Conservation (phyloP, 2,113 vertebrate genomes). For the Probosciger aterrimus region DNA sequence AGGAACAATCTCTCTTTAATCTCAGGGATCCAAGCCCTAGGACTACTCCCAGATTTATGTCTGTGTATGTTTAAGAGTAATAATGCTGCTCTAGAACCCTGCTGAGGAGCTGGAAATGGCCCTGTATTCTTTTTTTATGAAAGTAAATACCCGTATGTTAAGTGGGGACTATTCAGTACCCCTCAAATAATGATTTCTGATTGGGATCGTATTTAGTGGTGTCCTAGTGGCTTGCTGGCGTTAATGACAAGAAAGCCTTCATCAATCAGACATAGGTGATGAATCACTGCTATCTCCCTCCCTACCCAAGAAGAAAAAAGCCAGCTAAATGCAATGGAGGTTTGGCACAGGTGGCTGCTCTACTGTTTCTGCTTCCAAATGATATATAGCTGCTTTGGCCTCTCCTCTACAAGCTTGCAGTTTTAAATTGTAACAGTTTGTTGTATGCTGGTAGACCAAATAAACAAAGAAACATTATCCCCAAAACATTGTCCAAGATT, state of each 20-base stretch:
- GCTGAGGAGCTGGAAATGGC: neutral
- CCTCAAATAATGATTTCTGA: neutral
- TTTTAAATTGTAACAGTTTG: neutral
- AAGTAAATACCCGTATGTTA: neutral
- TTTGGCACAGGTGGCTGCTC: constrained; percentile 20
- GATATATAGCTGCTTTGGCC: neutral
- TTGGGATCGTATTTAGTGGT: neutral
- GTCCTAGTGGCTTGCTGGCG: constrained; percentile 1
- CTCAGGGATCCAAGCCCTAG: neutral
- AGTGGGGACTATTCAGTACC: neutral
- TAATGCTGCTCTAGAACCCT: neutral
- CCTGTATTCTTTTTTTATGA: neutral
- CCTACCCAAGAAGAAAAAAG: neutral
- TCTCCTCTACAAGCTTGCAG: neutral
- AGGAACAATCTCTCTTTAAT: neutral
- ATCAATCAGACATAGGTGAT: neutral
- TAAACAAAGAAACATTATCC: neutral
- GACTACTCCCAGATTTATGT: neutral
- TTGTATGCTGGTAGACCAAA: neutral
- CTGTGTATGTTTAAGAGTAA: neutral
- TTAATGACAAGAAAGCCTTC: neutral
- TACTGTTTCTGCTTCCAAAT: neutral
- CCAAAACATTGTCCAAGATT: neutral
- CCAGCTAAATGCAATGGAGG: neutral
- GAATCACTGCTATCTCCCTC: neutral